Evolutionary conservation across 30 jellyfish, hydroid and myxozoan species (phyloP), one percentile per base, ranked within the genome.

Genomic region (Hydractinia echinata): DNA sequence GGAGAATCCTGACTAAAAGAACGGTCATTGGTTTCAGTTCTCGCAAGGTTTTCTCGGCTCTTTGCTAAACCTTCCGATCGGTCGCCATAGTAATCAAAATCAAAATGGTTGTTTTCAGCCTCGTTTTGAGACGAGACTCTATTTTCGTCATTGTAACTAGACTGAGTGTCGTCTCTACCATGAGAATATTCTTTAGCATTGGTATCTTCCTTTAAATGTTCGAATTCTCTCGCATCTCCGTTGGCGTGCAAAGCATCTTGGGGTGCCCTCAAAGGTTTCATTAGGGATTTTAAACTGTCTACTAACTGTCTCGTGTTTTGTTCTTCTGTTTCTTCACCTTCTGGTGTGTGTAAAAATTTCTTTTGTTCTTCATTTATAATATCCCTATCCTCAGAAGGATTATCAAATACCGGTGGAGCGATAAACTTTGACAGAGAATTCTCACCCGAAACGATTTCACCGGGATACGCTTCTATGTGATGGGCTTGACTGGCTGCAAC

Each of bases 361-460:
- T 44, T 54, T 39, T 74, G 80, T 44, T 87, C 96, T 48, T 84
- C 86, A 53, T 77, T 82, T 20, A 88, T 50, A 81, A 58, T 83
- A 52, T 81, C 60, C 11, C 61, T 48, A 51, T 83, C 79, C 19
- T 78, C 54, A 30, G 64, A 76, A 76, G 66, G 77, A 19, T 73
- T 79, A 18, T 90, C 97, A 58, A 72, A 90, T 14, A 90, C 97
- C 30, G 97, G 97, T 9, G 97, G 97, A 9, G 97, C 94, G 85
- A 90, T 85, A 70, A 76, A 90, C 51, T 90, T 83, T 54, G 97
- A 90, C 66, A 90, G 84, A 20, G 97, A 76, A 64, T 90, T 90
- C 61, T 90, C 97, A 19, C 85, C 97, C 8, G 82, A 94, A 20
- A 90, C 85, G 89, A 90, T 90, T 62, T 90, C 95, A 7, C 97